These are phyloP conservation scores for Drosophila nigricruria DNA, from an alignment of 2,888 invertebrate genomes.

Conservation along the genomic window DNA sequence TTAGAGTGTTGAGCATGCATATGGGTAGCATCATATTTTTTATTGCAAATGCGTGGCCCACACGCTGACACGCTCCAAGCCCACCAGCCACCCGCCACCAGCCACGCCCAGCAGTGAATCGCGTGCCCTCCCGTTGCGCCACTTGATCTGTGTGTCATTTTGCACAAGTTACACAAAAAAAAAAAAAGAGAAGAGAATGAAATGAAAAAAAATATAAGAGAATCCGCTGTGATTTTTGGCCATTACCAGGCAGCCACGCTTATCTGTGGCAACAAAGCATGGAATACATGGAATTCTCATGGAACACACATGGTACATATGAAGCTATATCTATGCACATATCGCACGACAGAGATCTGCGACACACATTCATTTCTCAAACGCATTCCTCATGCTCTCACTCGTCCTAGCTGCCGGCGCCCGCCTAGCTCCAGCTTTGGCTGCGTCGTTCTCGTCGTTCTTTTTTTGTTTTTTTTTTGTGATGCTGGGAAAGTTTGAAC, in stretches of 20 bases:
- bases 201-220: slow-evolving; percentile 20
- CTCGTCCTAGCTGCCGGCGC: background rate
- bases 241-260: slow-evolving; percentile 71
- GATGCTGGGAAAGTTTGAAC: slow-evolving; percentile 59
- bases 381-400: slow-evolving; percentile 58
- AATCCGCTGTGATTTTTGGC: slow-evolving; percentile 77
- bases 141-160: slow-evolving; percentile 70
- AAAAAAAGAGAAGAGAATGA: slow-evolving; percentile 9
- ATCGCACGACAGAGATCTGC: slow-evolving; percentile 65
- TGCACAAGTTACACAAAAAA: slow-evolving; percentile 50
- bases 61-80: slow-evolving; percentile 21
- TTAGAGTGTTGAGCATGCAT: slow-evolving; percentile 60
- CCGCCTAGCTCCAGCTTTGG: slow-evolving; percentile 1
- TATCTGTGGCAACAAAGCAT: slow-evolving; percentile 65
- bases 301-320: slow-evolving; percentile 45
- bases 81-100: slow-evolving; percentile 1
- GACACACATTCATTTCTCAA: slow-evolving; percentile 65
- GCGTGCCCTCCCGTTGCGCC: slow-evolving; percentile 42
- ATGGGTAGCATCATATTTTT: slow-evolving; percentile 71
- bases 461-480: slow-evolving; percentile 34
- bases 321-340: slow-evolving; percentile 69
- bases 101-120: slow-evolving; percentile 19
- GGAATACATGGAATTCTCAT: slow-evolving; percentile 47
- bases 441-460: slow-evolving; percentile 25
- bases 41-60: slow-evolving; percentile 72